Base-by-base conservation (phyloP, 2,113 vertebrate species). In the Vulpes lagopus region DNA sequence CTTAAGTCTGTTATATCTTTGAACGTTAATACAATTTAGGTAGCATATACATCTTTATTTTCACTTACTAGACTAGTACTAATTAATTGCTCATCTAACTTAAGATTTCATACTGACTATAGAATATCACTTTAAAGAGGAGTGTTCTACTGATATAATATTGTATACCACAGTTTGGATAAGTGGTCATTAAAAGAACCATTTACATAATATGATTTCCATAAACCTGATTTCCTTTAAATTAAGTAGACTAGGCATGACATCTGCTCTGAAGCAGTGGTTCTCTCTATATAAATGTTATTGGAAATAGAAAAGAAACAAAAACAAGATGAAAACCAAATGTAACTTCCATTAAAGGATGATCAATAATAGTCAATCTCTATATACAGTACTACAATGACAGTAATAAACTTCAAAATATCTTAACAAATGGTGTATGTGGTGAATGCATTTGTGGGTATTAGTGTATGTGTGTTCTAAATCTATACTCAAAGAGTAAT, bases 81-180 rank as follows among this genome's bases (percentile, higher is more conserved):
- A 90, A 90, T 35, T 91, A 90, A 90, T 35, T 91, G 17, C 53
- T 81, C 17, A 69, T 59, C 23, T 57, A 91, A 91, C 19, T 67
- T 80, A 91, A 38, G 23, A 81, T 80, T 55, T 91, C n/a, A 57
- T 67, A 20, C 16, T 91, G 32, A 67, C 49, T 55, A 81, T 23
- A 80, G 16, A 80, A 30, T 57, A 81, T 81, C 32, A 38, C 16
- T 91, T 69, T 32, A 81, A n/a, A 57, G 51, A 67, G 53, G 62
- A 80, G 5, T 73, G 53, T 11, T 38, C 85, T 91, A 67, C 23
- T 53, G 60, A 12, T 81, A 35, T 38, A 80, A 55, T 64, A 81
- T 7, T 32, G n/a, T 38, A 80, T 30, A 67, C 23, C 35, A 22
- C 16, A 91, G n/a, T 35, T 91, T 22, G 53, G 60, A 38, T n/a